Conservation (phyloP, 2,797 vertebrate species). For the Melanogrammus aeglefinus region DNA sequence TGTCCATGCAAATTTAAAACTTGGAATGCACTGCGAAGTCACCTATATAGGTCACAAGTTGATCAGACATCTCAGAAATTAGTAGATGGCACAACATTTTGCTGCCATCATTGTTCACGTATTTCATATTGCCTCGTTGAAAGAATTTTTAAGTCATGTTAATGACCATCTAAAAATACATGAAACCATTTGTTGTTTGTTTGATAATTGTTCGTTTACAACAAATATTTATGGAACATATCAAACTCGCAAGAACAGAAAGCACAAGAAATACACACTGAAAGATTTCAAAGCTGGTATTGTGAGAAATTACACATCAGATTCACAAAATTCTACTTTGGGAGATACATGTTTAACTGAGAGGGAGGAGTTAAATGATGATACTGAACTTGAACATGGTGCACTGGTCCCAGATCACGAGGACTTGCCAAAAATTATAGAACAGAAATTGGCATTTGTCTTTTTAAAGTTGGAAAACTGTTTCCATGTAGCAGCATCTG, state of each 20-base stretch:
- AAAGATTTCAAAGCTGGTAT: not conserved
- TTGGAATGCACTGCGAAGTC: constrained; percentile 13
- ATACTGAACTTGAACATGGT: constrained; percentile 13
- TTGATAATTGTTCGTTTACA: not conserved
- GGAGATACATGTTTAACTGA: not conserved
- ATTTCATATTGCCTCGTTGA: not conserved
- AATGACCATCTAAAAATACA: constrained; percentile 13
- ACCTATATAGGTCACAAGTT: constrained; percentile 10
- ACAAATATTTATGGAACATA: not conserved
- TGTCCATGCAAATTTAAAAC: constrained; percentile 24
- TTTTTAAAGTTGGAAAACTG: constrained; percentile 11
- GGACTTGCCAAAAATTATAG: not conserved
- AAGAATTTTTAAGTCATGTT: constrained; percentile 1
- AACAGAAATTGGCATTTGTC: constrained; percentile 4
- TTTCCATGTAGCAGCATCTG: constrained; percentile 9
- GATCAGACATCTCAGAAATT: constrained; percentile 7
- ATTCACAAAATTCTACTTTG: not conserved
- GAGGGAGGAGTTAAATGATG: not conserved
- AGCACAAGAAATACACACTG: not conserved
- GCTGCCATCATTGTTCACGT: not conserved
- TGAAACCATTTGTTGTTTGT: constrained; percentile 21
- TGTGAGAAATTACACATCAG: not conserved
- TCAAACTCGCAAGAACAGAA: not conserved
- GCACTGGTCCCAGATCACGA: not conserved
- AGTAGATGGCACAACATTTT: constrained; percentile 12